Percentiles rank a stretch among this genome's conserved stretches.
Evolutionary conservation across 2,113 vertebrate genomes (phyloP).

Genomic region (Damaliscus lunatus): DNA sequence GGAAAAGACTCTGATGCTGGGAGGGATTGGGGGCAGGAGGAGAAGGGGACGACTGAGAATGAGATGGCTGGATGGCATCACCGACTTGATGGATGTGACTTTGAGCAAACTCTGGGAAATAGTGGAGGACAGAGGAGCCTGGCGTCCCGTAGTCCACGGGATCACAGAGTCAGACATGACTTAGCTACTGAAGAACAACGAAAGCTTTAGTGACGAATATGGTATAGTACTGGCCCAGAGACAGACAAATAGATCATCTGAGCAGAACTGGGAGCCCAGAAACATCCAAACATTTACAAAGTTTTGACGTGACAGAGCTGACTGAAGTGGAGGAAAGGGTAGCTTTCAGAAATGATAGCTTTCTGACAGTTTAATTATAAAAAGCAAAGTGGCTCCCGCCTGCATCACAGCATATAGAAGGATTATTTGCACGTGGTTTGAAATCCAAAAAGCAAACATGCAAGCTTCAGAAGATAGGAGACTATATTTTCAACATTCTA

Average conservation of each 20-base stretch:
- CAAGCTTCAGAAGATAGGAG: background rate
- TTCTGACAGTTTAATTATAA: background rate
- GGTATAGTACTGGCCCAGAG: background rate
- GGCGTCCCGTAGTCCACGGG: background rate
- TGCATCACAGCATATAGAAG: background rate
- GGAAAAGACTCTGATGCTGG: background rate
- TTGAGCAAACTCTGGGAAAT: background rate
- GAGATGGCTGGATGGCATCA: background rate
- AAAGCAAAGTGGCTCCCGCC: background rate
- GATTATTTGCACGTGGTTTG: background rate
- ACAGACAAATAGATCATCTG: background rate
- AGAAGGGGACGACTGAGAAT: background rate
- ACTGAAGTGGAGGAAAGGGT: background rate
- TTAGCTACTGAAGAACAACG: background rate
- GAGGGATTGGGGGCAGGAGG: background rate
- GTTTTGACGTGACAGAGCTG: background rate
- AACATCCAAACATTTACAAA: accelerated
- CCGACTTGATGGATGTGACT: background rate
- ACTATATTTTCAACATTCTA: background rate
- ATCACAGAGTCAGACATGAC: background rate
- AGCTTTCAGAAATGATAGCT: background rate
- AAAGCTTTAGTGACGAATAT: too few relatives aligned
- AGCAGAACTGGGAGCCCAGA: background rate
- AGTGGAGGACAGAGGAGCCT: background rate
- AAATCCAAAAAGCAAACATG: background rate